phyloP scores from a whole-genome alignment of 2,888 invertebrate genomes.

The Gisinianus flammeolus region DNA sequence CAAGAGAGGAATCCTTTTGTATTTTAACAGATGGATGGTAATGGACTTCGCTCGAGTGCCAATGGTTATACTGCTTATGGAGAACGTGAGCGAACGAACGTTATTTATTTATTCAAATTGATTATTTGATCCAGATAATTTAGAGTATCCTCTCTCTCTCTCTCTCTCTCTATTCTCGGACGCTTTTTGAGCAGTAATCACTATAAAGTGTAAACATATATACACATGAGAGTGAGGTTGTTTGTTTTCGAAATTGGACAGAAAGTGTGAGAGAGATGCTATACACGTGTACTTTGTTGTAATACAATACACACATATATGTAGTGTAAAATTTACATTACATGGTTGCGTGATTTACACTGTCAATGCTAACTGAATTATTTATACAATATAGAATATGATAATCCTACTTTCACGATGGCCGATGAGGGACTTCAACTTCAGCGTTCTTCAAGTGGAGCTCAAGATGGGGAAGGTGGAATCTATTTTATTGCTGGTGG shows the following conservation, averaged over 20 bases:
- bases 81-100: constrained; percentile 41
- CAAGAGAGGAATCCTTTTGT: neutral
- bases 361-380: too few species aligned
- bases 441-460: constrained; percentile 45
- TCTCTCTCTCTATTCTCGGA: constrained; percentile 5
- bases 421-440: constrained; percentile 55
- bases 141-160: neutral
- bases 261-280: too few species aligned
- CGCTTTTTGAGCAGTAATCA: too few species aligned
- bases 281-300: too few species aligned
- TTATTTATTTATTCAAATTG: neutral
- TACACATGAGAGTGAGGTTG: too few species aligned
- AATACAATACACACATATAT: too few species aligned
- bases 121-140: neutral
- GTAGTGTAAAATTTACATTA: too few species aligned
- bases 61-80: constrained; percentile 45
- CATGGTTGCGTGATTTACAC: too few species aligned
- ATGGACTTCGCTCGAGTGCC: constrained; percentile 26
- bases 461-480: constrained; percentile 71
- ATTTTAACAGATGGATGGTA: constrained; percentile 40
- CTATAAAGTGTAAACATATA: too few species aligned
- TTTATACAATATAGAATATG: constrained; percentile 50
- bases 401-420: constrained; percentile 57
- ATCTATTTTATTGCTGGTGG: constrained; percentile 85
- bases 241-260: too few species aligned